Conservation (phyloP, 2,113 vertebrate species). For the Gymnocephalus cernua region DNA sequence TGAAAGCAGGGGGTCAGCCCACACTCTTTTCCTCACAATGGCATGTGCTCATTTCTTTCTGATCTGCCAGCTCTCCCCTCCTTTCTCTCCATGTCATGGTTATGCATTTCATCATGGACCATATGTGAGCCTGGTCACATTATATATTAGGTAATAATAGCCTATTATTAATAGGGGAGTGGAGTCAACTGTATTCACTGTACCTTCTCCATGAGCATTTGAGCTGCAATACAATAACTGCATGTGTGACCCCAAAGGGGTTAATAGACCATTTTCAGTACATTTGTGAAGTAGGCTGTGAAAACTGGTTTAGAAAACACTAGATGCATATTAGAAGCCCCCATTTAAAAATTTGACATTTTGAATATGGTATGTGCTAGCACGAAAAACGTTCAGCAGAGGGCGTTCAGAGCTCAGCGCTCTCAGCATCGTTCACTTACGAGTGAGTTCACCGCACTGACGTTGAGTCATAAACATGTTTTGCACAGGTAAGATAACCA, state of each 20-base stretch:
- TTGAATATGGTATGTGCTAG: neutral
- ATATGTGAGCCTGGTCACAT: constrained; percentile 19
- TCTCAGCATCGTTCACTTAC: neutral
- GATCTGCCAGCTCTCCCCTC: constrained; percentile 20
- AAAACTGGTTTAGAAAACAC: neutral
- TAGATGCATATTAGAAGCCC: neutral
- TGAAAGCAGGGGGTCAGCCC: constrained; percentile 64
- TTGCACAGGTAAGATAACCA: neutral
- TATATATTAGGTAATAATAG: no score
- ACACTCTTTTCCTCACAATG: constrained; percentile 31
- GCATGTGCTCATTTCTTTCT: constrained; percentile 21
- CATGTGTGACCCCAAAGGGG: neutral
- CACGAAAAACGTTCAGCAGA: neutral
- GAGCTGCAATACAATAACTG: constrained; percentile 5
- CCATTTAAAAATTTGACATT: neutral
- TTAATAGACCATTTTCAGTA: neutral
- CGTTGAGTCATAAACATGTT: neutral
- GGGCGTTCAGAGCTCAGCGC: neutral
- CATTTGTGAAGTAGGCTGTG: no score
- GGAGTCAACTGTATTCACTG: constrained; percentile 18
- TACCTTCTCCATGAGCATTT: neutral
- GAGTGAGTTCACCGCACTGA: no score
- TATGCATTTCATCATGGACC: constrained; percentile 36
- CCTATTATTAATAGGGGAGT: no score
- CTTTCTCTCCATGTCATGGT: constrained; percentile 25